Percentiles rank a stretch among this genome's conserved stretches.
phyloP scores from a whole-genome alignment of 2,888 invertebrate species.

The Stenurella melanura region DNA sequence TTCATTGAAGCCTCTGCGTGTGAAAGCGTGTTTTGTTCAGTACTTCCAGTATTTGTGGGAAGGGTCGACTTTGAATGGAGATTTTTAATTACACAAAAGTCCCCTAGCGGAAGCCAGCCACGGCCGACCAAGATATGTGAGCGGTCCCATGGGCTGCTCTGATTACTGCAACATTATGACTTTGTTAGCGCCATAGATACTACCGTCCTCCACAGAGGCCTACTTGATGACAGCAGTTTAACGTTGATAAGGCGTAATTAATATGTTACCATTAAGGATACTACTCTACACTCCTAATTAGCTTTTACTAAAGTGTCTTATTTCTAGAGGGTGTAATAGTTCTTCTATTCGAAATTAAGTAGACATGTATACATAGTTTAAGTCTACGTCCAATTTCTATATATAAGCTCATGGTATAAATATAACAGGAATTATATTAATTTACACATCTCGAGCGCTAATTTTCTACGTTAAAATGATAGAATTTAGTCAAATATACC shows the following conservation, averaged over 20 bases:
- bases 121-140: conserved; percentile 57
- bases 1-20: conserved; percentile 60
- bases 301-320: background rate
- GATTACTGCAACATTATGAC: conserved; percentile 59
- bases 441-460: too few relatives aligned
- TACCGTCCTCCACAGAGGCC: conserved; percentile 47
- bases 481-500: too few relatives aligned
- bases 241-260: conserved; percentile 47
- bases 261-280: conserved; percentile 43
- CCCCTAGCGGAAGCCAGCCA: conserved; percentile 50
- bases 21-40: conserved; percentile 59
- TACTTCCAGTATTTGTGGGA: conserved; percentile 53
- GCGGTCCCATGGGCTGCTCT: conserved; percentile 56
- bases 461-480: too few relatives aligned
- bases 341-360: background rate
- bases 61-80: conserved; percentile 56
- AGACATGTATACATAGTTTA: background rate
- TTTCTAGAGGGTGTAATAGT: background rate
- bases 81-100: conserved; percentile 62
- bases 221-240: conserved; percentile 54
- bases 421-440: too few relatives aligned
- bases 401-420: too few relatives aligned
- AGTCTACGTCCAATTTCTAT: too few relatives aligned
- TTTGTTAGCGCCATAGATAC: conserved; percentile 55
- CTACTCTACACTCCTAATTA: conserved; percentile 4